Conservation (phyloP, 2,113 vertebrate genomes). For the Sinocyclocheilus anophthalmus region DNA sequence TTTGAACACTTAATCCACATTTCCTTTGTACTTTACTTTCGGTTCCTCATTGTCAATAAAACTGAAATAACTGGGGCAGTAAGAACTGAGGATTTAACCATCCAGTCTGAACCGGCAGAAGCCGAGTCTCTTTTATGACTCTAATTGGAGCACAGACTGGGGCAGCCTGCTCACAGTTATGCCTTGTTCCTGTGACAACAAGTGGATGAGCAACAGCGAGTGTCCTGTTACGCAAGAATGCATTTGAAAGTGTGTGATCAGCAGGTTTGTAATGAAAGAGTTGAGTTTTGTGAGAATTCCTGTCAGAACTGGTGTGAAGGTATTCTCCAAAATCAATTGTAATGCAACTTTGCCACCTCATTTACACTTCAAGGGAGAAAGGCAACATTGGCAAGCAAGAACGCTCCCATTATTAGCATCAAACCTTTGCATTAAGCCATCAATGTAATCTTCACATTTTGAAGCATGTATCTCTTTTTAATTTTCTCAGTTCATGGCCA, state of each 20-base stretch:
- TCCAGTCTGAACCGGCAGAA: constrained; percentile 13
- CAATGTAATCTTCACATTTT: not conserved
- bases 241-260: not conserved
- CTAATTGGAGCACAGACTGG: constrained; percentile 40
- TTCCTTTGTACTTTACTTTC: not conserved
- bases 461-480: not conserved
- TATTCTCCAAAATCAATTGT: not conserved
- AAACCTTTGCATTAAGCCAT: not conserved
- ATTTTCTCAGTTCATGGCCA: not conserved
- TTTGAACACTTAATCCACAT: not conserved
- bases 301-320: not conserved
- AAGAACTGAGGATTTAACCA: not conserved
- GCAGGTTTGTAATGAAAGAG: not conserved
- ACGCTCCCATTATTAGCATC: not conserved
- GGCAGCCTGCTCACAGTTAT: constrained; percentile 25
- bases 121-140: constrained; percentile 3
- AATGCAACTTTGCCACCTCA: not conserved
- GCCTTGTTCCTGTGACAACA: constrained; percentile 15
- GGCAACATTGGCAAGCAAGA: not conserved
- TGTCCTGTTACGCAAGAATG: constrained; percentile 31
- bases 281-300: not conserved
- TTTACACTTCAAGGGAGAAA: not conserved
- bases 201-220: constrained; percentile 40
- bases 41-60: not conserved
- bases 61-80: not conserved